Evolutionary conservation across 2,113 vertebrate species (phyloP).

Genomic region (Muntiacus reevesi): DNA sequence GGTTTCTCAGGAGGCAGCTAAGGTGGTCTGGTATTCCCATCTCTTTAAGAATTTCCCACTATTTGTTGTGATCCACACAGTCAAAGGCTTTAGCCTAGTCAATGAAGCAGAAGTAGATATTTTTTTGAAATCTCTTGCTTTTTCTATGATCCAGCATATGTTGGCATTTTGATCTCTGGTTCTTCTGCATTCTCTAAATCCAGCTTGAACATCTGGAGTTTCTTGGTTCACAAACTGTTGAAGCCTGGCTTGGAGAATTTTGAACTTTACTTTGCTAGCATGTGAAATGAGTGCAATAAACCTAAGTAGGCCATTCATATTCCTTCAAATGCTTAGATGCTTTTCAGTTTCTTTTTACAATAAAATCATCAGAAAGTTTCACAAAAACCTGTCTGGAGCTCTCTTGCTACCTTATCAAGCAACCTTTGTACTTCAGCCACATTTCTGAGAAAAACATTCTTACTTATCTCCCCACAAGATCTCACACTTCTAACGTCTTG

Average conservation of each 20-base stretch:
- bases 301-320: not conserved
- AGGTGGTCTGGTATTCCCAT: not conserved
- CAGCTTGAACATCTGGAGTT: not conserved
- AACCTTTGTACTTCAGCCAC: not conserved
- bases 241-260: not conserved
- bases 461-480: not conserved
- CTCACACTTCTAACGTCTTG: not conserved
- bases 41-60: not conserved
- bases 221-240: not conserved
- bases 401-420: not conserved
- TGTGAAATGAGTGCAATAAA: not conserved
- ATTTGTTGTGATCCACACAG: not conserved
- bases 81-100: not conserved
- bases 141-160: not conserved
- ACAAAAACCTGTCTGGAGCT: not conserved
- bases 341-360: not conserved
- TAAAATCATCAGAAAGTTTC: not conserved
- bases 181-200: not conserved
- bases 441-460: not conserved
- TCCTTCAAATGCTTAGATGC: not conserved
- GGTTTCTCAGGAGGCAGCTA: not conserved
- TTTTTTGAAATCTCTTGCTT: not conserved
- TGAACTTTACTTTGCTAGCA: not conserved
- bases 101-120: not conserved
- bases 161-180: not conserved